These are phyloP conservation scores for Plecturocebus donacophilus DNA, from an alignment of 2,113 vertebrate species.

Conservation along the genomic window DNA sequence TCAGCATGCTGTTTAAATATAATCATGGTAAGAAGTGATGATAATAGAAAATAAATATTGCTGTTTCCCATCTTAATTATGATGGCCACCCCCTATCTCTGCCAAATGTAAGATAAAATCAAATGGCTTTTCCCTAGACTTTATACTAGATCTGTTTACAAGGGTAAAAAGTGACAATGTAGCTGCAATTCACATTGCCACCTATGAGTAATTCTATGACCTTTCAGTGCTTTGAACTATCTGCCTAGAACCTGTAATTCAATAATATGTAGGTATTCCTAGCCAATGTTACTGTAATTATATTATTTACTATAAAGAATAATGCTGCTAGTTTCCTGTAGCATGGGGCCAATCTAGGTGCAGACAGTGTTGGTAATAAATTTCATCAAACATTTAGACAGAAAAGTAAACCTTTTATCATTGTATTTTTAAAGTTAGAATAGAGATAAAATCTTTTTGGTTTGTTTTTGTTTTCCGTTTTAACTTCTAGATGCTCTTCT, in stretches of 20 bases:
- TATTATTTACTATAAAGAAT: background rate
- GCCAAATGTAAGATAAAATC: background rate
- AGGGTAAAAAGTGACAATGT: background rate
- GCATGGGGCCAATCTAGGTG: background rate
- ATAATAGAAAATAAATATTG: conserved; percentile 8
- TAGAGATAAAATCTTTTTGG: background rate
- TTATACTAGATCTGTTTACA: background rate
- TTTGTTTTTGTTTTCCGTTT: background rate
- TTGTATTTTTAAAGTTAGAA: conserved; percentile 5
- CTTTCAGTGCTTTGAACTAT: conserved; percentile 48
- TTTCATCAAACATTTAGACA: background rate
- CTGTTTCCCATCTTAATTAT: background rate
- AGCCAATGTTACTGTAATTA: background rate
- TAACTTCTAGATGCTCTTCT: background rate
- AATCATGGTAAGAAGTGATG: background rate
- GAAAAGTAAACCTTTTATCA: background rate
- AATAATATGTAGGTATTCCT: background rate
- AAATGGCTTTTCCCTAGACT: background rate
- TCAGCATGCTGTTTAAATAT: conserved; percentile 20
- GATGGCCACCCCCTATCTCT: background rate
- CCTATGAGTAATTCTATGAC: conserved; percentile 1
- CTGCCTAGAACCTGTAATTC: background rate
- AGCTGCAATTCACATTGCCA: background rate
- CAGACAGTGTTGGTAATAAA: background rate
- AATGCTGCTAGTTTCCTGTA: background rate